Base-by-base conservation (phyloP, 2,113 vertebrate species). In the Ochotona princeps region DNA sequence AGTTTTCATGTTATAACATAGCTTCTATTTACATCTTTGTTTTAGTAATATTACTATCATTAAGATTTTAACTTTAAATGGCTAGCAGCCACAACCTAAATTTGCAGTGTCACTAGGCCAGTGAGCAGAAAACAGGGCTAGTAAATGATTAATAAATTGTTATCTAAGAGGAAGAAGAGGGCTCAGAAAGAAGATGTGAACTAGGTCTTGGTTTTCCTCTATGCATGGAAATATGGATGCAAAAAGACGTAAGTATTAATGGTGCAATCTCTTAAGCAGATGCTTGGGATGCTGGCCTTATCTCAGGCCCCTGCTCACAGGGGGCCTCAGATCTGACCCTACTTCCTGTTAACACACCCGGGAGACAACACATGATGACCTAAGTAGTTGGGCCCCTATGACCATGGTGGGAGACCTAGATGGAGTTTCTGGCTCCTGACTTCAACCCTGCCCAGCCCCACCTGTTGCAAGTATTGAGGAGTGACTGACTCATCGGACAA, bases 41-140 rank as follows among this genome's bases (percentile, higher is more conserved):
- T 91, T 86, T 54, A 69, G 80, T 49, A 90, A 18, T 38, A 94
- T 51, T 65, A 61, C 38, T 63, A 63, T 65, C 63, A 69, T 80
- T 75, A 69, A 69, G 49, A 49, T 88, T 85, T 91, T 96, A 80
- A 70, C 47, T 90, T 84, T 70, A 93, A 75, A 25, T 54, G 75
- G 30, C 51, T 86, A 38, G 69, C 60, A 74, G 67, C 23, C 32
- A 80, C 87, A 92, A 83, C 9, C 32, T 57, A 23, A 28, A 84
- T 51, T 79, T 88, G 63, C 73, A 81, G 60, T 28, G 25, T 81
- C 49, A 73, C 21, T 74, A 51, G 60, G 49, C 35, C 51, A 28
- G 23, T 67, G 49, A 93, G 79, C 79, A 89, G 74, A 91, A 60
- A 88, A 44, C 61, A 90, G 70, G 25, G 51, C 44, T 54, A 80